A percentile compares a stretch with the other conserved stretches of the same genome.
Evolutionary conservation across 2,113 vertebrate genomes (phyloP).

Genomic region (Acanthisitta chloris): DNA sequence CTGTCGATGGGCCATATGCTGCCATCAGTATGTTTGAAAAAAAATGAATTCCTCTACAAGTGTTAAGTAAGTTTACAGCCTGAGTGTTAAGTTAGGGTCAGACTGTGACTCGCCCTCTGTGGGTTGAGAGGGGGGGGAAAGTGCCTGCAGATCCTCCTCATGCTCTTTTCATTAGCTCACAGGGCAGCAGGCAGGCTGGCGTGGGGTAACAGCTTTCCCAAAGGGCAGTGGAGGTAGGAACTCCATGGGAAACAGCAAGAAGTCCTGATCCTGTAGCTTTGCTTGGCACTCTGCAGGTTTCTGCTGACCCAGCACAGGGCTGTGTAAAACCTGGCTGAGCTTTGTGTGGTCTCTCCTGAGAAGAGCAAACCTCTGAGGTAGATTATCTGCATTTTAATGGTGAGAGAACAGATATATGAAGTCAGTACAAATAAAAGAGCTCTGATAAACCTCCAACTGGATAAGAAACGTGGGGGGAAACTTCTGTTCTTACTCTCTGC

Average conservation of each 20-base stretch:
- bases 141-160: not conserved
- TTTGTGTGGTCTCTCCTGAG: not conserved
- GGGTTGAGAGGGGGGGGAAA: not conserved
- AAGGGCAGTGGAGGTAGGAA: not conserved
- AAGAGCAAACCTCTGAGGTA: not conserved
- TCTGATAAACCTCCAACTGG: not conserved
- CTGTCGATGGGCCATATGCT: conserved; percentile 56
- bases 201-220: not conserved
- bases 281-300: not conserved
- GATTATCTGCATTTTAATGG: not conserved
- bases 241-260: rapidly evolving
- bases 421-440: not conserved
- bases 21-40: conserved; percentile 33
- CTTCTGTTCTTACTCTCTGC: not conserved
- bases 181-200: rapidly evolving
- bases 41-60: conserved; percentile 41
- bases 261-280: not conserved
- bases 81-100: conserved; percentile 50
- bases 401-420: not conserved
- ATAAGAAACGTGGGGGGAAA: not conserved
- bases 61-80: conserved; percentile 55
- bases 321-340: not conserved
- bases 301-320: not conserved
- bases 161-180: not conserved
- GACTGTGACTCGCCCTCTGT: not conserved